Percentiles rank a stretch among this genome's conserved stretches.
Evolutionary conservation across 2,888 invertebrate genomes (phyloP).

Genomic region (Macrosiphum euphorbiae): DNA sequence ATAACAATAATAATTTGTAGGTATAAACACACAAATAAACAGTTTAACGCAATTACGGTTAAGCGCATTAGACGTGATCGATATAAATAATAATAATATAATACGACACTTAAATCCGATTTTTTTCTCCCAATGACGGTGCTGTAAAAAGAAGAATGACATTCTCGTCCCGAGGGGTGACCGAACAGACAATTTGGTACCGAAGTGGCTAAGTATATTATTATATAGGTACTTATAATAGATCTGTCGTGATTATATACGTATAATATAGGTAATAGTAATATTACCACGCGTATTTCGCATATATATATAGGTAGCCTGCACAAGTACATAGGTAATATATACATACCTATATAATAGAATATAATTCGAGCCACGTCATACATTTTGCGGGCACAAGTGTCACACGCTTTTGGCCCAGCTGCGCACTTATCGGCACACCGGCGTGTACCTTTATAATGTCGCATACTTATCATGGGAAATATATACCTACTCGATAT

Average conservation of each 20-base stretch:
- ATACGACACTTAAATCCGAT: neutral
- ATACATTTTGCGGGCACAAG: neutral
- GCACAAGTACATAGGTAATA: neutral
- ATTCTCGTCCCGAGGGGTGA: neutral
- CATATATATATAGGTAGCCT: neutral
- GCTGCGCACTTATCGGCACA: neutral
- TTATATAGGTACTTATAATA: neutral
- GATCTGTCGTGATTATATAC: neutral
- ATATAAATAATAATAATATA: neutral
- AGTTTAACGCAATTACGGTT: neutral
- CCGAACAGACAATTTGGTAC: neutral
- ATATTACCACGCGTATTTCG: neutral
- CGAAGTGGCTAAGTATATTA: neutral
- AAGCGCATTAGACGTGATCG: neutral
- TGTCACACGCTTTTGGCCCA: neutral
- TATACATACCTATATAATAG: neutral
- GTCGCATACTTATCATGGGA: constrained; percentile 4
- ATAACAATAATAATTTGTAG: neutral
- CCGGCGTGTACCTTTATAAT: neutral
- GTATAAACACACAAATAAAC: neutral
- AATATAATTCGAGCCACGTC: neutral
- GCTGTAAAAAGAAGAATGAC: neutral
- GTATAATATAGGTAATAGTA: neutral
- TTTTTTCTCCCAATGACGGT: neutral
- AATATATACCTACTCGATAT: constrained; percentile 11